Conservation (phyloP, 2,113 vertebrate genomes). For the Pyxicephalus adspersus region DNA sequence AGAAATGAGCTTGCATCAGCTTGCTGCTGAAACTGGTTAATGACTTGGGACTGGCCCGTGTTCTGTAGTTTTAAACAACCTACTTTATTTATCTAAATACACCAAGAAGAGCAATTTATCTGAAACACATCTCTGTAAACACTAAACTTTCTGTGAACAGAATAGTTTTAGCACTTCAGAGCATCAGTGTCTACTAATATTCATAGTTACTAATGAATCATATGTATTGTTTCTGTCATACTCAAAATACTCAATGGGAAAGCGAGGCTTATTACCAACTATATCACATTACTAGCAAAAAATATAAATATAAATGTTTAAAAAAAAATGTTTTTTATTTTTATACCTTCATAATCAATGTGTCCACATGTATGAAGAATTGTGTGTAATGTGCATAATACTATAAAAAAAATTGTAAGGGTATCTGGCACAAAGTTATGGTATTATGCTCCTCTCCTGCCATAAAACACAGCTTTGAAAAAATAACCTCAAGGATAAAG, state of each 20-base stretch:
- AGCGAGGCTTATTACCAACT: neutral
- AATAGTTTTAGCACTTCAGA: slow-evolving; percentile 35
- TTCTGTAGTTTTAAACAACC: slow-evolving; percentile 61
- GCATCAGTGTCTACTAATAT: slow-evolving; percentile 12
- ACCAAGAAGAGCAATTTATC: slow-evolving; percentile 43
- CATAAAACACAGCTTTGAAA: too few species aligned
- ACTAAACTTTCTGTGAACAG: slow-evolving; percentile 40
- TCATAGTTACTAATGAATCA: slow-evolving; percentile 36
- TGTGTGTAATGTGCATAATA: neutral
- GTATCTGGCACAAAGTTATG: too few species aligned
- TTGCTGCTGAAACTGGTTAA: slow-evolving; percentile 27
- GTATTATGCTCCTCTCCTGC: too few species aligned
- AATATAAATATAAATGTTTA: slow-evolving; percentile 10
- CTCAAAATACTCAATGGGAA: neutral
- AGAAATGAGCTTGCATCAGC: slow-evolving; percentile 54
- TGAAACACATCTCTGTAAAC: slow-evolving; percentile 51
- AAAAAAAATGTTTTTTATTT: neutral
- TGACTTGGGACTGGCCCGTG: slow-evolving; percentile 58
- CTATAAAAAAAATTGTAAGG: neutral
- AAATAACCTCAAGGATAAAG: too few species aligned
- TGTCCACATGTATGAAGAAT: neutral
- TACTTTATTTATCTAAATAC: slow-evolving; percentile 52
- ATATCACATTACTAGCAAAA: slow-evolving; percentile 1
- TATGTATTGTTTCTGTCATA: neutral
- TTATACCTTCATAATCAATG: neutral